These are phyloP conservation scores for Bactericera cockerelli DNA, from an alignment of 1,140 invertebrate genomes.

Conservation along the genomic window DNA sequence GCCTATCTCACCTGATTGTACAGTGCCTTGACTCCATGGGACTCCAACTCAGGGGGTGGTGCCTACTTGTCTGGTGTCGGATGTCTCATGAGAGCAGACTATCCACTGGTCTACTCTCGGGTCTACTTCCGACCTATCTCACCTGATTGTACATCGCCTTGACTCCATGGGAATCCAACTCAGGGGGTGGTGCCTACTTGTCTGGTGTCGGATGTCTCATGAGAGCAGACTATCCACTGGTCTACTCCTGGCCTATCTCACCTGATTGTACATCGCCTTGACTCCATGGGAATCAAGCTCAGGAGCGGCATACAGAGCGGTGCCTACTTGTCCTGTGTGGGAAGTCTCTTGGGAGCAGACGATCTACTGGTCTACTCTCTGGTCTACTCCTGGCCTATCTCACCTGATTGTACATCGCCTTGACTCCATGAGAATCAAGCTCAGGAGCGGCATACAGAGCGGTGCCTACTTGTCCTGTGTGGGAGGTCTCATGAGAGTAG, in stretches of 20 bases:
- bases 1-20: conserved; percentile 53
- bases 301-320: conserved; percentile 83
- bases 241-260: too few relatives aligned
- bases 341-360: too few relatives aligned
- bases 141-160: conserved; percentile 60
- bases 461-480: conserved; percentile 78
- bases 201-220: too few relatives aligned
- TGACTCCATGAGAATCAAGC: conserved; percentile 42
- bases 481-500: conserved; percentile 31
- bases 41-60: conserved; percentile 74
- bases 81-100: too few relatives aligned
- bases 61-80: too few relatives aligned
- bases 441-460: conserved; percentile 88
- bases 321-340: conserved; percentile 73
- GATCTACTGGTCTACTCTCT: too few relatives aligned
- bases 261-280: conserved; percentile 59
- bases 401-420: conserved; percentile 56
- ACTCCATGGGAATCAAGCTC: conserved; percentile 49
- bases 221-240: too few relatives aligned
- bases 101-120: too few relatives aligned
- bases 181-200: conserved; percentile 78
- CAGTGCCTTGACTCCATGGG: conserved; percentile 42
- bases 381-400: too few relatives aligned
- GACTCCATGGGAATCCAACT: conserved; percentile 44
- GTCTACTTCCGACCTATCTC: too few relatives aligned